phyloP scores from a whole-genome alignment of 2,888 invertebrate genomes.

The Pachliopta kotzebuea region DNA sequence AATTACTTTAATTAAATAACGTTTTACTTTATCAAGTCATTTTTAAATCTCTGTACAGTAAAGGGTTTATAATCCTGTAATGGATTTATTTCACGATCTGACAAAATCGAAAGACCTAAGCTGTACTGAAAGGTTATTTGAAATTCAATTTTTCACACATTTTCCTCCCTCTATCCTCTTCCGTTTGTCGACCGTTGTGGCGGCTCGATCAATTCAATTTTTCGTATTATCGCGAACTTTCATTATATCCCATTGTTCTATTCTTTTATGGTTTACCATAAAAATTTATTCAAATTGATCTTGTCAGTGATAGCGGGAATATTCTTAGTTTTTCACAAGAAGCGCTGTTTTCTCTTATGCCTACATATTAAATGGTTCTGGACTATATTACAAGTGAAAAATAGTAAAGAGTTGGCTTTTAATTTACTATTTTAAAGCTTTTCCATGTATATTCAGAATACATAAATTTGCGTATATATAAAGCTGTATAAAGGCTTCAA shows the following conservation, averaged over 20 bases:
- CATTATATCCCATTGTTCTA: conserved; percentile 21
- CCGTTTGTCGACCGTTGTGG: conserved; percentile 17
- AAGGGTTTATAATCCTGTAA: neutral
- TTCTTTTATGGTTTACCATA: conserved; percentile 8
- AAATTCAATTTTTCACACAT: conserved; percentile 24
- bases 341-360: no score
- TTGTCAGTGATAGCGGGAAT: neutral
- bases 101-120: conserved; percentile 15
- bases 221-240: conserved; percentile 20
- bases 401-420: no score
- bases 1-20: no score
- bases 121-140: conserved; percentile 14
- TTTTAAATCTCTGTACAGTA: neutral
- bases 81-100: conserved; percentile 8
- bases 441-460: no score
- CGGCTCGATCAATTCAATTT: conserved; percentile 27
- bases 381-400: no score
- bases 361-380: no score
- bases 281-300: conserved; percentile 15
- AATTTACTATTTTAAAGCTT: no score
- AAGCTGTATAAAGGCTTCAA: no score
- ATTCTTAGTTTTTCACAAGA: neutral
- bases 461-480: no score
- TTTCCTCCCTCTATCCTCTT: conserved; percentile 15
- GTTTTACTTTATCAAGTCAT: neutral